A percentile compares a stretch with the other conserved stretches of the same genome.
phyloP scores from a whole-genome alignment of 92 coral and sea anemone species.

The Umimayanthus chanpuru region DNA sequence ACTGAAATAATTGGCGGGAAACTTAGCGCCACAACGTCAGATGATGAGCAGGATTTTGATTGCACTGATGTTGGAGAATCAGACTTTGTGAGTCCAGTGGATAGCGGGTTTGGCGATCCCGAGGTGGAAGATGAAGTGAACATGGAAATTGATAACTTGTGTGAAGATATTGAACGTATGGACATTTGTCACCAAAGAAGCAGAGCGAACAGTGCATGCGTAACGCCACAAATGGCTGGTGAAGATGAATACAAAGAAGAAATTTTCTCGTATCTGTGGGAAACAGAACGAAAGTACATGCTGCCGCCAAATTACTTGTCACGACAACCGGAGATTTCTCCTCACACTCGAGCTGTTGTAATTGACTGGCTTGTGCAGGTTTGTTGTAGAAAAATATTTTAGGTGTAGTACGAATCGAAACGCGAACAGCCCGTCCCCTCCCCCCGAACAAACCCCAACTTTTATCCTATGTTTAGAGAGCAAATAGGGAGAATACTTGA shows the following conservation, averaged over 20 bases:
- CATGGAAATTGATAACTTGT: no score
- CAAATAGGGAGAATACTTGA: no score
- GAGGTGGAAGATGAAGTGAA: no score
- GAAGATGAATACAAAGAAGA: slow-evolving; percentile 52
- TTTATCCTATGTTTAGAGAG: no score
- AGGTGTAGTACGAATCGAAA: no score
- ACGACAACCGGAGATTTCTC: slow-evolving; percentile 54
- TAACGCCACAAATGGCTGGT: neutral
- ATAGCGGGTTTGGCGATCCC: no score
- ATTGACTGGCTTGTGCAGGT: slow-evolving; percentile 27
- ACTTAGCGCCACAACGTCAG: neutral
- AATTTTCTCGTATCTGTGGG: slow-evolving; percentile 47
- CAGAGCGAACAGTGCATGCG: neutral
- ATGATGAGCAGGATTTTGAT: neutral
- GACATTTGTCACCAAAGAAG: neutral
- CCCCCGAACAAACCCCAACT: no score
- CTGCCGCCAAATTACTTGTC: slow-evolving; percentile 50
- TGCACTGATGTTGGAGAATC: neutral
- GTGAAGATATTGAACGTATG: no score
- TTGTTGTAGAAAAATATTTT: neutral
- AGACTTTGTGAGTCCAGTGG: no score
- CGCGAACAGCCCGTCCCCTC: no score
- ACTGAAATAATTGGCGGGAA: neutral
- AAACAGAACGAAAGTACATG: neutral
- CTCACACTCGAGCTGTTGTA: slow-evolving; percentile 63